Conservation (phyloP, 1,140 invertebrate species). For the Drosophila kanapiae region DNA sequence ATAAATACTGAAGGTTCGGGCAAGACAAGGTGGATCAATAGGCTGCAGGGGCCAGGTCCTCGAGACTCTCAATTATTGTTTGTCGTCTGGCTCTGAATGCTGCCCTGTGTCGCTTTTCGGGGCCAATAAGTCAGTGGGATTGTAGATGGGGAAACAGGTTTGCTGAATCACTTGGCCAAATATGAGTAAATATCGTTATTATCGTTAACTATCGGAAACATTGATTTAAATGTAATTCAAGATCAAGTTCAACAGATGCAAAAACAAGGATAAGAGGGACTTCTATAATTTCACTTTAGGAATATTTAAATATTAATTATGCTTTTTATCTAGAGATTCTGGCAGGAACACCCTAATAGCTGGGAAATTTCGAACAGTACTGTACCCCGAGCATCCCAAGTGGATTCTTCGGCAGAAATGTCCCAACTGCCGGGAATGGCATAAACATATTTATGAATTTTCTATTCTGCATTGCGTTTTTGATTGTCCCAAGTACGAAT, state of each 20-base stretch:
- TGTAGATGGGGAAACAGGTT: not conserved
- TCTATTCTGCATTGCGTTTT: slow-evolving; percentile 60
- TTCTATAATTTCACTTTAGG: too few species aligned
- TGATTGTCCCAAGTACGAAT: slow-evolving; percentile 50
- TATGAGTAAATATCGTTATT: not conserved
- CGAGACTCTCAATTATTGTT: slow-evolving; percentile 3
- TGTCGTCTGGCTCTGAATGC: not conserved
- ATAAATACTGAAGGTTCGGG: not conserved
- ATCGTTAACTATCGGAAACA: not conserved
- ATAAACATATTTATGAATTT: slow-evolving; percentile 68
- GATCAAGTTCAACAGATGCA: too few species aligned
- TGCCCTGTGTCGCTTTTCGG: not conserved
- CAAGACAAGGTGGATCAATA: slow-evolving; percentile 29
- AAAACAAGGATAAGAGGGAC: not conserved
- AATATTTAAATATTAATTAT: not conserved
- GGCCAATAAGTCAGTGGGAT: not conserved
- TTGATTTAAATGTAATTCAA: too few species aligned
- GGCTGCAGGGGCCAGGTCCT: not conserved
- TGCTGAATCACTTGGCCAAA: not conserved
- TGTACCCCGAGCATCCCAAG: not conserved
- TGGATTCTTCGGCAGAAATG: not conserved
- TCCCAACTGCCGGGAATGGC: slow-evolving; percentile 11
- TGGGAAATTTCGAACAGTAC: too few species aligned
- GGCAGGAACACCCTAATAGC: not conserved
- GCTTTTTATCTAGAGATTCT: not conserved